Conservation (phyloP, 2,797 vertebrate genomes). For the Hephaestus fuliginosus region DNA sequence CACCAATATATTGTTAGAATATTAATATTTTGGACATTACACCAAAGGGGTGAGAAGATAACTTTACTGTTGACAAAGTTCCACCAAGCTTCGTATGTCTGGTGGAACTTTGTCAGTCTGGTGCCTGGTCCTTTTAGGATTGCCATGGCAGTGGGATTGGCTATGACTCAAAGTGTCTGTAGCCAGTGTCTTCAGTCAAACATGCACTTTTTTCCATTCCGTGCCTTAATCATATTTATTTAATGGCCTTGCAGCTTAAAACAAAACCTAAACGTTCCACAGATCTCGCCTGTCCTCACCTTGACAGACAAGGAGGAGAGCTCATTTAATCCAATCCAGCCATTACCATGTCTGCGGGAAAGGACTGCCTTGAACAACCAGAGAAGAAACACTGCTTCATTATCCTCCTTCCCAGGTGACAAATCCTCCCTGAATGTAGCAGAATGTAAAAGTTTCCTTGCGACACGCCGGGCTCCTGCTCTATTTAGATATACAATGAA, state of each 20-base stretch:
- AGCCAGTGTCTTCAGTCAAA: slow-evolving; percentile 27
- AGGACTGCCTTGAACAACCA: slow-evolving; percentile 71
- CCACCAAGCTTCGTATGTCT: neutral
- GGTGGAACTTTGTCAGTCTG: neutral
- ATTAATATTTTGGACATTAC: neutral
- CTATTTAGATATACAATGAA: slow-evolving; percentile 82
- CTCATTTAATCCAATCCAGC: slow-evolving; percentile 83
- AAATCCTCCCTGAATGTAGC: slow-evolving; percentile 83
- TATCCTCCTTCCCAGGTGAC: slow-evolving; percentile 79
- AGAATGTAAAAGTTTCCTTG: slow-evolving; percentile 81
- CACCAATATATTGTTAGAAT: too few species aligned
- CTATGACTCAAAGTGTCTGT: slow-evolving; percentile 29
- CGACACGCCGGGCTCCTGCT: slow-evolving; percentile 76
- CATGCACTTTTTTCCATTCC: slow-evolving; percentile 31
- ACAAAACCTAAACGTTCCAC: slow-evolving; percentile 61
- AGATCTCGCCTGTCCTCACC: slow-evolving; percentile 58
- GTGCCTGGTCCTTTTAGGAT: neutral
- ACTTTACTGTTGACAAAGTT: slow-evolving; percentile 3
- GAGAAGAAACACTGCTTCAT: slow-evolving; percentile 76
- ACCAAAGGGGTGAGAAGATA: neutral
- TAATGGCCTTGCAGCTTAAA: slow-evolving; percentile 56
- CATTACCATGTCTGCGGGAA: slow-evolving; percentile 70
- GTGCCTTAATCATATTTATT: slow-evolving; percentile 63
- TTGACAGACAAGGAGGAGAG: slow-evolving; percentile 74
- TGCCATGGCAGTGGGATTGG: slow-evolving; percentile 15